Percentiles rank a stretch among this genome's conserved stretches.
Evolutionary conservation across 2,113 vertebrate species (phyloP).

Genomic region (Lates calcarifer): DNA sequence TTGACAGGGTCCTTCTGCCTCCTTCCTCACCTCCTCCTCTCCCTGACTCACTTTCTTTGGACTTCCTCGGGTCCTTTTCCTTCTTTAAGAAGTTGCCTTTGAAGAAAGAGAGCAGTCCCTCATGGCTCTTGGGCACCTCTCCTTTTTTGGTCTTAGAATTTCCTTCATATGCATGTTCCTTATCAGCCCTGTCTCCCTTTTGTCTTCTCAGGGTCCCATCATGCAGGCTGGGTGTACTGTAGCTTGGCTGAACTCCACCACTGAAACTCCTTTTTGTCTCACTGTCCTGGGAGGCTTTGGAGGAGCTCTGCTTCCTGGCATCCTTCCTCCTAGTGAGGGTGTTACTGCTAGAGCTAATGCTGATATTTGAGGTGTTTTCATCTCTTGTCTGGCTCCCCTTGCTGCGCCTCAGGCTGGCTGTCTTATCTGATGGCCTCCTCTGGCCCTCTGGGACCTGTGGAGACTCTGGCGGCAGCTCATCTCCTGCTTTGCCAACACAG

Average conservation of each 20-base stretch:
- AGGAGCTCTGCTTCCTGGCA: conserved; percentile 64
- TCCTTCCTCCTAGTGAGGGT: conserved; percentile 80
- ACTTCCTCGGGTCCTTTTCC: conserved; percentile 79
- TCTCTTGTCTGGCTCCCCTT: conserved; percentile 76
- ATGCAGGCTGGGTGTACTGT: conserved; percentile 68
- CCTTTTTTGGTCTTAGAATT: conserved; percentile 56
- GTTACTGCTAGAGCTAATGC: conserved; percentile 67
- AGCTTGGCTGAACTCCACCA: conserved; percentile 66
- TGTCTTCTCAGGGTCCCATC: conserved; percentile 70
- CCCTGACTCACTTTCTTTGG: conserved; percentile 60
- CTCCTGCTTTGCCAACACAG: conserved; percentile 22
- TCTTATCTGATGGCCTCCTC: conserved; percentile 65
- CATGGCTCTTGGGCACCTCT: conserved; percentile 71
- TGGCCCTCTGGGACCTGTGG: conserved; percentile 60
- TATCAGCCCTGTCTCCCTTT: conserved; percentile 52
- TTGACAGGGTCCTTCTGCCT: conserved; percentile 59
- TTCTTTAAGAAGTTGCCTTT: conserved; percentile 86
- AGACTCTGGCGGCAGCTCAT: neutral
- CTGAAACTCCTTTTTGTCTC: conserved; percentile 51
- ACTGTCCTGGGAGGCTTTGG: conserved; percentile 56
- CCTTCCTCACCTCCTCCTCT: conserved; percentile 47
- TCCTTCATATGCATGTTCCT: conserved; percentile 52
- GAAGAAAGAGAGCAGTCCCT: conserved; percentile 84
- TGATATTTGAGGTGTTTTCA: conserved; percentile 43
- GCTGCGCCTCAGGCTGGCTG: conserved; percentile 65